A percentile compares a stretch with the other conserved stretches of the same genome.
phyloP scores from a whole-genome alignment of 2,888 invertebrate genomes.

The Cheilosia variabilis region DNA sequence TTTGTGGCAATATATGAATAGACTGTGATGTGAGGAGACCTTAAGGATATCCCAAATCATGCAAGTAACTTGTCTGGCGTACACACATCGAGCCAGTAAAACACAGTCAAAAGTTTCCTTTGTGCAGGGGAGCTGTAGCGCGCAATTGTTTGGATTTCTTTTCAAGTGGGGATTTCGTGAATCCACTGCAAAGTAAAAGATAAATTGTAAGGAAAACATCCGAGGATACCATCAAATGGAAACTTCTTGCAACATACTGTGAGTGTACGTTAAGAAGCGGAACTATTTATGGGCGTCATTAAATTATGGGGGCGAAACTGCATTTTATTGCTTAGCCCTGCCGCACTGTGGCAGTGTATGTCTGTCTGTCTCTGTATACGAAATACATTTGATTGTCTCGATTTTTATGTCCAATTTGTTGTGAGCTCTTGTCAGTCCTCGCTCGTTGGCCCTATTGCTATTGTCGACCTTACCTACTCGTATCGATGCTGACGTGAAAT shows the following conservation, averaged over 20 bases:
- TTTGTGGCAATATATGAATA: constrained; percentile 43
- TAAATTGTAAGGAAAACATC: constrained; percentile 47
- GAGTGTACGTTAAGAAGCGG: constrained; percentile 34
- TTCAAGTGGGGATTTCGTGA: neutral
- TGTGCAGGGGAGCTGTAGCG: constrained; percentile 11
- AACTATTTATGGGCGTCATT: constrained; percentile 52
- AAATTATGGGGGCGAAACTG: constrained; percentile 52
- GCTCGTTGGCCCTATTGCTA: neutral
- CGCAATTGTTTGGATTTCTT: constrained; percentile 31
- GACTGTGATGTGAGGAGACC: constrained; percentile 2
- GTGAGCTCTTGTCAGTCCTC: constrained; percentile 2
- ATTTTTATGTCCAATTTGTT: constrained; percentile 59
- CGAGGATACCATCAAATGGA: constrained; percentile 41
- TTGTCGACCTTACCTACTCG: too few relatives aligned
- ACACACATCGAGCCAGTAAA: neutral
- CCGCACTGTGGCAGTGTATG: neutral
- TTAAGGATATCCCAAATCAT: constrained; percentile 45
- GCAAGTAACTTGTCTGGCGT: constrained; percentile 25
- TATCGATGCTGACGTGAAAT: constrained; percentile 19
- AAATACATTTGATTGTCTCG: constrained; percentile 22
- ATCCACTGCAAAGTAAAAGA: constrained; percentile 16
- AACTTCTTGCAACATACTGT: constrained; percentile 35
- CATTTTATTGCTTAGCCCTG: constrained; percentile 43
- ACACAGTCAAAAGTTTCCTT: constrained; percentile 34
- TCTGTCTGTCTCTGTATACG: neutral